Evolutionary conservation across 1,140 invertebrate species (phyloP), one percentile per base, ranked within the genome.

Genomic region (Drosophila repleta): DNA sequence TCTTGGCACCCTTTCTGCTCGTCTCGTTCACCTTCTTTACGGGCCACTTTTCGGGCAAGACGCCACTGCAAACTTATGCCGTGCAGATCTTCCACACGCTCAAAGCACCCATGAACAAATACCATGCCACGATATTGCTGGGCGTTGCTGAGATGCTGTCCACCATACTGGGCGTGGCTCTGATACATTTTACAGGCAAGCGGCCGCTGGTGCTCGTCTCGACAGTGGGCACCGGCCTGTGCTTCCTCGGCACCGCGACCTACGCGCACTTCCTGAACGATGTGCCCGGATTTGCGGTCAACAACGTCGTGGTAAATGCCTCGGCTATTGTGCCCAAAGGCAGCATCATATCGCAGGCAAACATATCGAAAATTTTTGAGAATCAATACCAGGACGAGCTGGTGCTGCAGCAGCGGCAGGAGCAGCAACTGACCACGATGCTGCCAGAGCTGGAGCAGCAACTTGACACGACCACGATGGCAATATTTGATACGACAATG

Each of bases 131-230:
- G 0, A 93, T 96, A 3, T 91, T 95, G 2, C 91, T 96, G 4
- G 96, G 96, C 0, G 81, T 95, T 0, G 93, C 94, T 0, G 94
- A 96, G 79, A 91, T 96, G 15, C 17, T 94, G 3, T 95, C 95
- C 0, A 94, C 94, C 0, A 73, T 94, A 2, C 48, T 94, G 15
- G 96, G 95, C 74, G 94, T 96, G 0, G 41, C 94, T 3, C 76
- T 94, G 1, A 94, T 96, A 0, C 95, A 95, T 70, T 95, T 94
- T 68, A 94, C 94, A 0, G 96, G 96, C 1, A 96, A 96, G 81
- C 91, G 96, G 21, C 93, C 93, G 0, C 82, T 96, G 29, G 93
- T 94, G 0, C 93, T 96, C n/a, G 76, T 95, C 6, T 96, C 95
- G 1, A 94, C 95, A 1, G 90, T 93, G 0, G 94, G 94, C 21